These are phyloP conservation scores for Cryptoprocta ferox DNA, from an alignment of 2,797 vertebrate species.

Conservation along the genomic window DNA sequence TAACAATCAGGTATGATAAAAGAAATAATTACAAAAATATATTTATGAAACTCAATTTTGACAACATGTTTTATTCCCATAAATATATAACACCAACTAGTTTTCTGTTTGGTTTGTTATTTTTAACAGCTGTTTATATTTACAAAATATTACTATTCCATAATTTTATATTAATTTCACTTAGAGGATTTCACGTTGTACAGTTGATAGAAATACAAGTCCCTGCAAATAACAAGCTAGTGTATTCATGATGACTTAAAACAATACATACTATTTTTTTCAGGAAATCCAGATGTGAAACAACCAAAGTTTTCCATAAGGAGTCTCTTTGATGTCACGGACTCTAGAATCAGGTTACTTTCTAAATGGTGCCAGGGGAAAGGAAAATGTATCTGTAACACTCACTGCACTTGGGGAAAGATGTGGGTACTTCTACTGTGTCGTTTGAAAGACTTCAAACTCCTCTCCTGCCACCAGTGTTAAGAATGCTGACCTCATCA, in stretches of 20 bases:
- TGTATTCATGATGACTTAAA: not conserved
- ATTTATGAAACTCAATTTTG: not conserved
- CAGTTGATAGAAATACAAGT: not conserved
- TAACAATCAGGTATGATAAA: not conserved
- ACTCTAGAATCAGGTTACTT: not conserved
- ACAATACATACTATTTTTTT: not conserved
- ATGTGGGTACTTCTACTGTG: not conserved
- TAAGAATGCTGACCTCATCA: not conserved
- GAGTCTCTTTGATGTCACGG: not conserved
- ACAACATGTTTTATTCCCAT: not conserved
- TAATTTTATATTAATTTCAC: not conserved
- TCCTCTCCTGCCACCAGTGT: not conserved
- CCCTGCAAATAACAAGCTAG: too few relatives aligned
- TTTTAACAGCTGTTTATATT: not conserved
- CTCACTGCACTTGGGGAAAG: rapidly evolving
- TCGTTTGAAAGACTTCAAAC: not conserved
- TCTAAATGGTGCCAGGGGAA: not conserved
- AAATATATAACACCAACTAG: not conserved
- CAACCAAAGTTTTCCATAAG: not conserved
- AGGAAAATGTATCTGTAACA: not conserved
- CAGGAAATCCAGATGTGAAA: not conserved
- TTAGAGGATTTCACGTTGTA: not conserved
- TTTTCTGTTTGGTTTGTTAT: not conserved
- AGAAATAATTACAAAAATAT: not conserved
- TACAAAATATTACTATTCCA: not conserved